Evolutionary conservation across 2,797 vertebrate genomes (phyloP), one percentile per base, ranked within the genome.

Genomic region (Oryzias dopingdopingensis): DNA sequence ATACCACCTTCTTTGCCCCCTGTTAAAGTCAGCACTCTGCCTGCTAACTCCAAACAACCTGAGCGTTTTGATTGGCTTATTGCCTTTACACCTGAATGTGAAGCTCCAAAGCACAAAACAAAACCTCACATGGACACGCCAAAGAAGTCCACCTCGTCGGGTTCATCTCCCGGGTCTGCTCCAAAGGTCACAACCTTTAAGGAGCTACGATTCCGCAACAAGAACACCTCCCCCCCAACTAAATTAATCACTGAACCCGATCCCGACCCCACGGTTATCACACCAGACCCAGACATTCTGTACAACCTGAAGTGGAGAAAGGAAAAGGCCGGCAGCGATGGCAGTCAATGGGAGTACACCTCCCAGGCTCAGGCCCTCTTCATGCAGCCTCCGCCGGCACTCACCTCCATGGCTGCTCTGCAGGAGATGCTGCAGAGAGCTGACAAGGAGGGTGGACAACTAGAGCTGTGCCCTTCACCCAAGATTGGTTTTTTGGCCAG

Each of bases 31-130:
- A 91, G 88, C 77, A 91, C 89, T 49, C 76, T 93, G 14, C 20
- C 72, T 6, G 91, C 89, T 67, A 91, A 93, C 72, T 89, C 89
- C 18, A 76, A 87, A 37, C 84, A 85, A 14, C 92, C 91, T 1
- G 96, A 98, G 57, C 90, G 92, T 53, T 97, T 95, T 4, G 96
- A 99, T 77, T 99, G 96, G 96, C 89, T 99, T 40, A 98, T 99
- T 4, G 88, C 95, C 0, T 99, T 99, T 81, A 97, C 96, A 0
- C 96, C 96, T 0, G 96, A 98, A 40, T 86, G 85, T 0, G 95
- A 96, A 52, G 79, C 76, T 1, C 81, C 70, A 0, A 69, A 75
- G 0, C 65, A 80, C 49, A 14, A 74, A n/a, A 87, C 56, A 77
- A 90, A 79, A 79, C 41, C 70, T 13, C 62, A 50, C 0, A 20